These are phyloP conservation scores for Colistium nudipinnis DNA, from an alignment of 2,113 vertebrate genomes.

Conservation along the genomic window DNA sequence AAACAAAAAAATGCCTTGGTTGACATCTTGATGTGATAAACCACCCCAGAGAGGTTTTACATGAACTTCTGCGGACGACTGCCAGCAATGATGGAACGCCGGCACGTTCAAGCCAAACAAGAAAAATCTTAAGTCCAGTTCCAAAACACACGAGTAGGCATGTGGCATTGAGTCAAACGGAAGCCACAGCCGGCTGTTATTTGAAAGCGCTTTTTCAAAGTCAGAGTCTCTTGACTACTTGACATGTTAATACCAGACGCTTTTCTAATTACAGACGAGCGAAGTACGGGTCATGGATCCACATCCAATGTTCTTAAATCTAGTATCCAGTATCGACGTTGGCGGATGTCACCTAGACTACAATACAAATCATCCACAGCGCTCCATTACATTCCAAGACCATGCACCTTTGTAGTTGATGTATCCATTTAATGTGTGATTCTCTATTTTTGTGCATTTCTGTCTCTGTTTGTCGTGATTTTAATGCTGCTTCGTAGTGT, in stretches of 20 bases:
- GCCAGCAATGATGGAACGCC: conserved; percentile 47
- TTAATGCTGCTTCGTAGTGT: neutral
- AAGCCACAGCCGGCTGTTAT: neutral
- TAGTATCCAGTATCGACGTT: too few species aligned
- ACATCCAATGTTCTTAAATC: too few species aligned
- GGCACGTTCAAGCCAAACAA: conserved; percentile 38
- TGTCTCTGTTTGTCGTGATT: neutral
- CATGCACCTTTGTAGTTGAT: neutral
- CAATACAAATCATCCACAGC: neutral
- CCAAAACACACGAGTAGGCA: conserved; percentile 23
- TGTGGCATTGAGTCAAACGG: conserved; percentile 30
- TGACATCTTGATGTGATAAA: conserved; percentile 49
- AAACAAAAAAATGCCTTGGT: conserved; percentile 50
- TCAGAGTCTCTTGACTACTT: neutral
- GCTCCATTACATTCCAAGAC: neutral
- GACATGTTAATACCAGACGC: neutral
- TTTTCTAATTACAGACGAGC: neutral
- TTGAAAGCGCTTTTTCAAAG: neutral
- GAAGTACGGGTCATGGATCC: neutral
- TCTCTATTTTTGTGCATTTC: neutral
- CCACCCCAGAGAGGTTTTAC: conserved; percentile 49
- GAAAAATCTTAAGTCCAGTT: conserved; percentile 33
- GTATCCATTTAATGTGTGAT: neutral
- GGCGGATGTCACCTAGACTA: neutral
- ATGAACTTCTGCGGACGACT: conserved; percentile 36